These are phyloP conservation scores for Leucophenga montana DNA, from an alignment of 2,888 invertebrate species.

Conservation along the genomic window DNA sequence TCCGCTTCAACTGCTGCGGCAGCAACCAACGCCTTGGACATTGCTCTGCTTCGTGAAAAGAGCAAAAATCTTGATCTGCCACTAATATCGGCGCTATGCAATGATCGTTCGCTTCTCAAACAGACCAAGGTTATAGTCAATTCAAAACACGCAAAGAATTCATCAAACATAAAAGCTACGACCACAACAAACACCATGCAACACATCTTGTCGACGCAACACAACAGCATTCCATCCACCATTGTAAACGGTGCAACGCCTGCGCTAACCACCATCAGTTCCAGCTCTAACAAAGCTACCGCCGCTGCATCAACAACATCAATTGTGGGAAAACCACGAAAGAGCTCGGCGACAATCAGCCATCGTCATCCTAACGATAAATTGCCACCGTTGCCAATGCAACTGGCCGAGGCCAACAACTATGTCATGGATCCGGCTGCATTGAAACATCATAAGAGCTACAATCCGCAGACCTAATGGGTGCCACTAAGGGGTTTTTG, in stretches of 20 bases:
- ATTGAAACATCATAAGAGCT: constrained; percentile 71
- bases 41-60: constrained; percentile 88
- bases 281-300: not conserved
- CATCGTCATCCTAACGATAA: constrained; percentile 86
- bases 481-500: not conserved
- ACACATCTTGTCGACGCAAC: not conserved
- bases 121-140: constrained; percentile 90
- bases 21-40: constrained; percentile 77
- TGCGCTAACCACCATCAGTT: not conserved
- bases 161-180: constrained; percentile 34
- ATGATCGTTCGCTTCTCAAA: constrained; percentile 90
- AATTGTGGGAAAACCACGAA: constrained; percentile 75
- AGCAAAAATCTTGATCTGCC: constrained; percentile 93
- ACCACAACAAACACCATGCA: constrained; percentile 46
- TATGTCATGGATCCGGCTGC: constrained; percentile 76
- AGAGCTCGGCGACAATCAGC: constrained; percentile 75
- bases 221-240: constrained; percentile 41
- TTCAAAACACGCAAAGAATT: constrained; percentile 77
- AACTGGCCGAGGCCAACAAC: constrained; percentile 80
- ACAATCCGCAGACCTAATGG: constrained; percentile 67
- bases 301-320: constrained; percentile 46
- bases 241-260: not conserved
- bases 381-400: constrained; percentile 79
- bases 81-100: constrained; percentile 92
- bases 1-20: constrained; percentile 56